phyloP scores from a whole-genome alignment of 2,797 vertebrate species.

The Potorous gilbertii region DNA sequence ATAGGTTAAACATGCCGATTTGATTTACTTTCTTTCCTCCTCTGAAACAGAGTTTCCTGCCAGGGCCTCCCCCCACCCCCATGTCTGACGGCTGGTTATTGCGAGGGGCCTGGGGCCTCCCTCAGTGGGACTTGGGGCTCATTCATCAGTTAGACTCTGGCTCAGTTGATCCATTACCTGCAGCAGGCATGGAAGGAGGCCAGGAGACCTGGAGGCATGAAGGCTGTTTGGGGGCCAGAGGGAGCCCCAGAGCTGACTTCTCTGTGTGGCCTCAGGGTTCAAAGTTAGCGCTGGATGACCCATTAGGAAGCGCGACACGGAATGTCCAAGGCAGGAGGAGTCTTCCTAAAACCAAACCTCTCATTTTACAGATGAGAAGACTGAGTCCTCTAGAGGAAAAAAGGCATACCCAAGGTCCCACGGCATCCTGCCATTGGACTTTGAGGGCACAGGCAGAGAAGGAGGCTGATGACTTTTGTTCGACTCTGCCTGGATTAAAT shows the following conservation, averaged over 20 bases:
- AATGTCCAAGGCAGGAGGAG: neutral
- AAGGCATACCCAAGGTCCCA: neutral
- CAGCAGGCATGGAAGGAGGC: conserved; percentile 1
- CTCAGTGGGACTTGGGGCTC: conserved; percentile 18
- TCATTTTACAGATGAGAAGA: neutral
- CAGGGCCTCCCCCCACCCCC: neutral
- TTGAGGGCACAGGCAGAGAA: too few species aligned
- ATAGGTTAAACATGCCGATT: conserved; percentile 41
- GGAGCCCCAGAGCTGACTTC: conserved; percentile 1
- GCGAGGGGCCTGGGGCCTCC: conserved; percentile 32
- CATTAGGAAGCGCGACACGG: neutral
- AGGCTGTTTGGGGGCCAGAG: neutral
- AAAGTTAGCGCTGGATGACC: neutral
- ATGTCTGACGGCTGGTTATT: conserved; percentile 47
- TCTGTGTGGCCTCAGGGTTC: neutral
- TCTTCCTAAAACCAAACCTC: neutral
- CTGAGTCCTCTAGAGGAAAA: neutral
- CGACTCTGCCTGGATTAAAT: neutral
- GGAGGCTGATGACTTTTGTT: neutral
- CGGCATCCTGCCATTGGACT: neutral
- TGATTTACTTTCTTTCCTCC: conserved; percentile 52
- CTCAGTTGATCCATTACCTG: conserved; percentile 51
- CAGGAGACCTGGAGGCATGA: neutral
- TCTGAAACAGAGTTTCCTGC: conserved; percentile 54
- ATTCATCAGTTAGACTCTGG: conserved; percentile 41